phyloP scores from a whole-genome alignment of 2,113 vertebrate genomes.

The Barnardius zonarius region DNA sequence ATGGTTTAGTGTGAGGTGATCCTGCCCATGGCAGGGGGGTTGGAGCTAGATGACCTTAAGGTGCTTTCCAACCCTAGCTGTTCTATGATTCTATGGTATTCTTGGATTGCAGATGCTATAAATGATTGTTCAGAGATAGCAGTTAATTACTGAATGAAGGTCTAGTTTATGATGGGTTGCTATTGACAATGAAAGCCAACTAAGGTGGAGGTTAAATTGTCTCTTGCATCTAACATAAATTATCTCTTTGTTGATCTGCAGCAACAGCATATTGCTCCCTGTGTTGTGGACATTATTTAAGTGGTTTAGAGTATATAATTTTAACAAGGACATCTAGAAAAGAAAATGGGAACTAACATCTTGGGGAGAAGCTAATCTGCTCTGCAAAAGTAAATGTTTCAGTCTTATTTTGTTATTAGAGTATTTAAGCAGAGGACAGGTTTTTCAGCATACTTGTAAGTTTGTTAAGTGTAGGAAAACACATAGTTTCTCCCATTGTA shows the following conservation, averaged over 20 bases:
- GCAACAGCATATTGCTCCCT: not conserved
- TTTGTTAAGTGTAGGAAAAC: not conserved
- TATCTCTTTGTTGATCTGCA: not conserved
- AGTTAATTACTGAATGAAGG: not conserved
- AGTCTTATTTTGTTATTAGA: not conserved
- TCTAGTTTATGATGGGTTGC: not conserved
- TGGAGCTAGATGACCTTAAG: not conserved
- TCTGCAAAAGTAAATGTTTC: not conserved
- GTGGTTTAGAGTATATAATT: not conserved
- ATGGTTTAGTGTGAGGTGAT: too few relatives aligned
- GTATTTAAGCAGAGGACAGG: not conserved
- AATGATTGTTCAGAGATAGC: not conserved
- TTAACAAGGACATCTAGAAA: not conserved
- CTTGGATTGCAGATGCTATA: not conserved
- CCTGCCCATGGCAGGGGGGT: not conserved
- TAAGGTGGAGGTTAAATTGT: not conserved
- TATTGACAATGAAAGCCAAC: not conserved
- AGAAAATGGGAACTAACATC: not conserved
- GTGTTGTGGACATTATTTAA: not conserved
- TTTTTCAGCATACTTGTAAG: fast-evolving
- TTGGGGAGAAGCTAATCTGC: not conserved
- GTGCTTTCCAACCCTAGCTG: not conserved
- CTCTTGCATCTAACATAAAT: not conserved
- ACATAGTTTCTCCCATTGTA: not conserved
- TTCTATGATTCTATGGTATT: not conserved